Percentiles rank a stretch among this genome's conserved stretches.
Conservation (phyloP, 2,888 invertebrate genomes). For the Habrosyne pyritoides region DNA sequence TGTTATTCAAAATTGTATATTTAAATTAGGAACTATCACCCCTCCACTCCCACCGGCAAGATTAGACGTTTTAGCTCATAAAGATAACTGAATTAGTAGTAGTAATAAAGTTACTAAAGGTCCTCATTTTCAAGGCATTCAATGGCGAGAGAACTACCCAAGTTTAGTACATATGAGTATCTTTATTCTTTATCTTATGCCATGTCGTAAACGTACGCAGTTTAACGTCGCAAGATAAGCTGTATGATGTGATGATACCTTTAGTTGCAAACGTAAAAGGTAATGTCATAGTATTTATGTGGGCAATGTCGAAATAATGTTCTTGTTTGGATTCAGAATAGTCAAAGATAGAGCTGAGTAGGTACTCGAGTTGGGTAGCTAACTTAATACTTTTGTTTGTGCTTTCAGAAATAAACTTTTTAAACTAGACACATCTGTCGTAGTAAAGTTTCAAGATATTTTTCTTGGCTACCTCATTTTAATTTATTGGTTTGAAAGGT, state of each 20-base stretch:
- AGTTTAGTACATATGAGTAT: constrained; percentile 1
- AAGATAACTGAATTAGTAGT: too few relatives aligned
- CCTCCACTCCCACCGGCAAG: too few relatives aligned
- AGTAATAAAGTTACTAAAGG: not conserved
- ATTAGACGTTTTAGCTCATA: too few relatives aligned
- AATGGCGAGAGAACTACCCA: not conserved
- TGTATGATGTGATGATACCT: not conserved
- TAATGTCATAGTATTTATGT: not conserved
- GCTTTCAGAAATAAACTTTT: not conserved
- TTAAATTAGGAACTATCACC: too few relatives aligned
- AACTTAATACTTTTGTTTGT: constrained; percentile 3
- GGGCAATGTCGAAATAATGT: not conserved
- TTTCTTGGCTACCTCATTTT: too few relatives aligned
- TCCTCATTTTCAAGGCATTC: not conserved
- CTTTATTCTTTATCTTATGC: constrained; percentile 1
- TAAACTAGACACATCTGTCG: not conserved
- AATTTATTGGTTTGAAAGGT: too few relatives aligned
- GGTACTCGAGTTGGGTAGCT: not conserved
- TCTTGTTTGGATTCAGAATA: not conserved
- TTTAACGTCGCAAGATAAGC: not conserved
- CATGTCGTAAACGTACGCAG: not conserved
- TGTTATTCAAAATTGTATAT: too few relatives aligned
- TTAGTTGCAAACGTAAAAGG: not conserved
- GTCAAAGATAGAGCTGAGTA: not conserved
- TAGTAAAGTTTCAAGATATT: not conserved